phyloP scores from a whole-genome alignment of 2,797 vertebrate species.

The Lacerta agilis region DNA sequence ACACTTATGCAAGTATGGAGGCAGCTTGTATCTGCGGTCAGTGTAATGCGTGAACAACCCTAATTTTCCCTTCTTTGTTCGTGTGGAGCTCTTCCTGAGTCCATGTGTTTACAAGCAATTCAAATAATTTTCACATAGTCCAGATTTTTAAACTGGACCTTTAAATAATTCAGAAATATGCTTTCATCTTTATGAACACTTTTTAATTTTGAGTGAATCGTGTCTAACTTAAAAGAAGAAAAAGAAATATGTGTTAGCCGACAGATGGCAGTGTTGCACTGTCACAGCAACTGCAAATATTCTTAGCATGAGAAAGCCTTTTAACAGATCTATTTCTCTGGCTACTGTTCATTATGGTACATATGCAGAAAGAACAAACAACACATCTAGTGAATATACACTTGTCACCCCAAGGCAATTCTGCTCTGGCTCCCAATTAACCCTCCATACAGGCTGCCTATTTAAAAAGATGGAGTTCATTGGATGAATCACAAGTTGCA shows the following conservation, averaged over 20 bases:
- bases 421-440: conserved; percentile 64
- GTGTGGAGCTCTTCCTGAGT: no score
- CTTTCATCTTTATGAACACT: background rate
- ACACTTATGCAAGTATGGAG: no score
- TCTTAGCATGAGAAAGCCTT: conserved; percentile 14
- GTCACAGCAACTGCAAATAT: conserved; percentile 58
- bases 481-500: background rate
- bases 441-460: conserved; percentile 31
- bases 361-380: conserved; percentile 66
- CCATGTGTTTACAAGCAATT: no score
- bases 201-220: background rate
- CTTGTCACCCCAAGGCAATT: conserved; percentile 59
- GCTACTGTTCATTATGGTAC: conserved; percentile 64
- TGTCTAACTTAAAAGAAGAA: conserved; percentile 3
- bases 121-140: no score
- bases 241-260: conserved; percentile 50
- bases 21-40: no score
- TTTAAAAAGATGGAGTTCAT: conserved; percentile 41
- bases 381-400: conserved; percentile 60
- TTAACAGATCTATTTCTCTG: conserved; percentile 69
- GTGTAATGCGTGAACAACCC: no score
- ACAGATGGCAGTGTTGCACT: conserved; percentile 79
- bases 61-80: no score
- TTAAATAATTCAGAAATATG: background rate
- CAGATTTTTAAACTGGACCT: no score